Evolutionary conservation across 1,140 invertebrate genomes (phyloP).

Genomic region (Drosophila kohkoa): DNA sequence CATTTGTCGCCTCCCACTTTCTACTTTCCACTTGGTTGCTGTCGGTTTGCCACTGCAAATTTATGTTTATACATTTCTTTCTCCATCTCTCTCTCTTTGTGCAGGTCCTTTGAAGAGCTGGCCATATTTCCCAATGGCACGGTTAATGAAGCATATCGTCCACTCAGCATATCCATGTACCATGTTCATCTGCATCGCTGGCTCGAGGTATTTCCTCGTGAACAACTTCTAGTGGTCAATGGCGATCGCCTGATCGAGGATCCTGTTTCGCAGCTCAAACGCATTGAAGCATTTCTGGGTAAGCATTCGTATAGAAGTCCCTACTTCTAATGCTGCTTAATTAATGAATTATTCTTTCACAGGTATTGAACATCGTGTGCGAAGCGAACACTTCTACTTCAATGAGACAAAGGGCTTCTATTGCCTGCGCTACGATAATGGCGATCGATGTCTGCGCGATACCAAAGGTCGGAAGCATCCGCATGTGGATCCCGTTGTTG

Average conservation of each 20-base stretch:
- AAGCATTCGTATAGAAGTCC: slow-evolving; percentile 18
- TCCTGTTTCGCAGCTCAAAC: slow-evolving; percentile 94
- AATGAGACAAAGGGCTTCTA: slow-evolving; percentile 99
- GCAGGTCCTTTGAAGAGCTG: slow-evolving; percentile 92
- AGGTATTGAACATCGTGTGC: slow-evolving; percentile 88
- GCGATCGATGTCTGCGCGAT: slow-evolving; percentile 95
- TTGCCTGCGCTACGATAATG: slow-evolving; percentile 94
- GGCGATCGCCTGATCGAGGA: slow-evolving; percentile 98
- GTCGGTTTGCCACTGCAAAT: slow-evolving; percentile 26
- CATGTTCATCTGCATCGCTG: slow-evolving; percentile 93
- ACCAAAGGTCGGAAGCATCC: slow-evolving; percentile 98
- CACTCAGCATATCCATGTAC: slow-evolving; percentile 93
- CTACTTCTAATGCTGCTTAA: neutral
- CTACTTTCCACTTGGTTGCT: slow-evolving; percentile 49
- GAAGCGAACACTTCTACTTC: slow-evolving; percentile 97
- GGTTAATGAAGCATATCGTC: slow-evolving; percentile 92
- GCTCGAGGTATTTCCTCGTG: slow-evolving; percentile 94
- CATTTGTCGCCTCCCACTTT: slow-evolving; percentile 33
- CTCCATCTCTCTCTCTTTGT: neutral
- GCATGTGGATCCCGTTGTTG: slow-evolving; percentile 91
- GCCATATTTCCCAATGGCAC: slow-evolving; percentile 92
- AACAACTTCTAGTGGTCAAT: slow-evolving; percentile 97
- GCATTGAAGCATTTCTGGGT: slow-evolving; percentile 95
- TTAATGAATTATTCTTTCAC: neutral
- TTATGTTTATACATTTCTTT: slow-evolving; percentile 37